A percentile compares a stretch with the other conserved stretches of the same genome.
phyloP scores from a whole-genome alignment of 2,113 vertebrate genomes.

The Ceuthmochares aereus region DNA sequence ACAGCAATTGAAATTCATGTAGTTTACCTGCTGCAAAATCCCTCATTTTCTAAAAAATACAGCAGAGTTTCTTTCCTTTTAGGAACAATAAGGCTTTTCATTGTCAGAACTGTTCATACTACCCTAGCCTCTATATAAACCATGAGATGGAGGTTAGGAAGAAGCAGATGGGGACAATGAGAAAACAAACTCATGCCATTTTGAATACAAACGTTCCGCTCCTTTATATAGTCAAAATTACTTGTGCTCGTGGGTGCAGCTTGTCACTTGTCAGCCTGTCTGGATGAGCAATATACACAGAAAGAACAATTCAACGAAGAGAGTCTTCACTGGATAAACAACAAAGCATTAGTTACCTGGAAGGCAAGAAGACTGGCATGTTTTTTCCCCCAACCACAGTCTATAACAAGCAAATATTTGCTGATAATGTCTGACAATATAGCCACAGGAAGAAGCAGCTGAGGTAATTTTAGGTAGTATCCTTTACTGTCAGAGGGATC shows the following conservation, averaged over 20 bases:
- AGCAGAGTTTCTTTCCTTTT: not conserved
- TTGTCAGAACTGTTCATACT: not conserved
- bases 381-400: constrained; percentile 53
- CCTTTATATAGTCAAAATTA: constrained; percentile 41
- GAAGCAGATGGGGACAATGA: constrained; percentile 13
- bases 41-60: not conserved
- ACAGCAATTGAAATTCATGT: not conserved
- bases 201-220: constrained; percentile 41
- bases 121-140: not conserved
- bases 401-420: constrained; percentile 67
- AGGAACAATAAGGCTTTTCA: not conserved
- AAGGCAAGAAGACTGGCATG: constrained; percentile 51
- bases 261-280: constrained; percentile 55
- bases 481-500: constrained; percentile 42
- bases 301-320: constrained; percentile 21
- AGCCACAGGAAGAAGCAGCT: constrained; percentile 53
- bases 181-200: constrained; percentile 35
- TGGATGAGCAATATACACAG: constrained; percentile 49
- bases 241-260: constrained; percentile 38
- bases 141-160: not conserved
- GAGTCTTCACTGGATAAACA: constrained; percentile 16
- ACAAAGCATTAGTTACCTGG: constrained; percentile 50
- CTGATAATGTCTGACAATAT: constrained; percentile 66
- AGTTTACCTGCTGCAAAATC: not conserved
- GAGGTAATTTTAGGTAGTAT: constrained; percentile 45